Percentiles rank a stretch among this genome's conserved stretches.
Evolutionary conservation across 2,888 invertebrate species (phyloP).

Genomic region (Anticlea derivata): DNA sequence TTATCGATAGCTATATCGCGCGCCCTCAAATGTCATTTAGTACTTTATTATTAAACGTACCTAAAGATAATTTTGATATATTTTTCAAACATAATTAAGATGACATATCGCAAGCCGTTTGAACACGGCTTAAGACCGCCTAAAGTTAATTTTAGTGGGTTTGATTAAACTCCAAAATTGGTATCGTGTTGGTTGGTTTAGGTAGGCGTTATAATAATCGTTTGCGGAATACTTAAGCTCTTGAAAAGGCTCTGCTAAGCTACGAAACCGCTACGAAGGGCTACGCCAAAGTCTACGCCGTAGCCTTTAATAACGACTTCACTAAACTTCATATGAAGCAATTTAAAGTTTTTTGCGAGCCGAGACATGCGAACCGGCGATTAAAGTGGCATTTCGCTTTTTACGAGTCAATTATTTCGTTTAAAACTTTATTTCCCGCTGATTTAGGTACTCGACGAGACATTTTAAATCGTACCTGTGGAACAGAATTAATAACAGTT

Average conservation of each 20-base stretch:
- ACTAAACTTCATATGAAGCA: conserved; percentile 54
- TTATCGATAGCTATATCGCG: no score
- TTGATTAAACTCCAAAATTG: no score
- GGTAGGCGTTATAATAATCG: no score
- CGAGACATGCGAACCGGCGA: conserved; percentile 66
- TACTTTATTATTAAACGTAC: no score
- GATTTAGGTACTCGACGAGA: conserved; percentile 32
- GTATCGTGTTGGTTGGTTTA: no score
- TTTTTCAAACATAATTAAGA: no score
- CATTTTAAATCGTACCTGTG: conserved; percentile 28
- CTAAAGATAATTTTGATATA: no score
- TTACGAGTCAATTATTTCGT: conserved; percentile 59
- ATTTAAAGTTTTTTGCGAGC: conserved; percentile 57
- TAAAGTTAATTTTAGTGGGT: no score
- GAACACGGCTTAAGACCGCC: no score
- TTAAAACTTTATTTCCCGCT: conserved; percentile 40
- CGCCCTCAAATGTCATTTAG: no score
- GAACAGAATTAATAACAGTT: conserved; percentile 1
- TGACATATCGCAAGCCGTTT: no score
- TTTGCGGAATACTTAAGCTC: no score
- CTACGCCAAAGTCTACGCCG: conserved; percentile 35
- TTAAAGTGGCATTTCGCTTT: conserved; percentile 66
- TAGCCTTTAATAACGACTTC: conserved; percentile 58
- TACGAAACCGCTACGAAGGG: conserved; percentile 14
- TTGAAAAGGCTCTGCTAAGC: neutral